Evolutionary conservation across 2,797 vertebrate genomes (phyloP), one percentile per base, ranked within the genome.

Genomic region (Sebastes jordani): DNA sequence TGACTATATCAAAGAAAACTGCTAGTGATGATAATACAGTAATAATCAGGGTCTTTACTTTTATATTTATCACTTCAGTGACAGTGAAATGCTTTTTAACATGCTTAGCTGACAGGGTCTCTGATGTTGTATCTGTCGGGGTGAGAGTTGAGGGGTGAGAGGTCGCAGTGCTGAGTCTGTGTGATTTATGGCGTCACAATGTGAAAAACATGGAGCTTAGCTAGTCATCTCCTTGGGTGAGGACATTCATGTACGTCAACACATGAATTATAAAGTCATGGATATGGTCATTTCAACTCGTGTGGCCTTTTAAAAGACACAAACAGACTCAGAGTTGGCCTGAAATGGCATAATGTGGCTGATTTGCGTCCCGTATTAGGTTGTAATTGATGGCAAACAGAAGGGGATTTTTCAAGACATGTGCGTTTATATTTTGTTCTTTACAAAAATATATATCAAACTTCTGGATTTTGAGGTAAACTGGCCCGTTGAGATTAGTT

Each of bases 121-220:
- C 60, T 89, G 80, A 88, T 88, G 87, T 85, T 74, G 32, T 76
- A 81, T 72, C 79, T 83, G 75, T 74, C 29, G 29, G 71, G 89
- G 87, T 87, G 66, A 90, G 77, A 84, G 89, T 86, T 89, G 2
- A 86, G 65, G 25, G 91, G 79, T 83, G 42, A 88, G 79, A 78
- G 90, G 87, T 83, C 81, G 25, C 1, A 62, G 71, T 74, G 88
- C 81, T 87, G 85, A 92, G 88, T 73, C 74, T 13, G 71, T 72
- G 83, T 90, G 93, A 94, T 94, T 93, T 91, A 91, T 85, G 78
- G 73, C 42, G 86, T 85, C 63, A 58, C 63, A 76, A 86, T 83
- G 82, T 86, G 88, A 89, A 90, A 92, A 92, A 88, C 78, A 74
- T 80, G 67, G 32, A 46, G 30, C 64, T 80, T 64, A 83, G 63